phyloP scores from a whole-genome alignment of 1,140 invertebrate species.

The Acyrthosiphon pisum region DNA sequence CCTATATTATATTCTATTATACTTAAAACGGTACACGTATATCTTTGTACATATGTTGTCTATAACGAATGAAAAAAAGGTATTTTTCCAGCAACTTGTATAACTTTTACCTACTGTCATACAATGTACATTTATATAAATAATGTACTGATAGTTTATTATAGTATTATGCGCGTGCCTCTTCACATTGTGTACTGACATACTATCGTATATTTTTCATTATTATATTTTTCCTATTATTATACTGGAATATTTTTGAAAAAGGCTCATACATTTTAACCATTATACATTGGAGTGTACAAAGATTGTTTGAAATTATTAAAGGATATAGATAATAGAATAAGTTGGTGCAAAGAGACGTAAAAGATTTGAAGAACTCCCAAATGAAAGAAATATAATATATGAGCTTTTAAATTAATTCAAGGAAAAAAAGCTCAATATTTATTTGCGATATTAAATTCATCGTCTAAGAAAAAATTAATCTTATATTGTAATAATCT shows the following conservation, averaged over 20 bases:
- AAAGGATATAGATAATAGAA: too few relatives aligned
- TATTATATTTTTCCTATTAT: not conserved
- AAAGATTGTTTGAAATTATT: not conserved
- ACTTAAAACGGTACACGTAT: not conserved
- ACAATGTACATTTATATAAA: not conserved
- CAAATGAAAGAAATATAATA: too few relatives aligned
- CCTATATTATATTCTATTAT: not conserved
- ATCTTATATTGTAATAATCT: too few relatives aligned
- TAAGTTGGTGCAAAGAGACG: too few relatives aligned
- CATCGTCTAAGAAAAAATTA: too few relatives aligned
- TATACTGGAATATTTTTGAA: not conserved
- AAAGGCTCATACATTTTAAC: not conserved
- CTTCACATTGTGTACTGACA: not conserved
- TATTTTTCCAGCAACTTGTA: conserved; percentile 4
- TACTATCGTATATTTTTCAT: not conserved
- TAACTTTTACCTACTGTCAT: not conserved
- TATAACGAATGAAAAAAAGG: not conserved
- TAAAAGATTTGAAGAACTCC: too few relatives aligned
- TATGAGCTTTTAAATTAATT: too few relatives aligned
- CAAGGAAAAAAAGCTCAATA: too few relatives aligned
- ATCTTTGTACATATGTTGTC: not conserved
- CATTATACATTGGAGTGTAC: not conserved
- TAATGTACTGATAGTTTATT: not conserved
- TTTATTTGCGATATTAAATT: too few relatives aligned
- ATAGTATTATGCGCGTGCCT: not conserved